Percentiles rank a stretch among this genome's conserved stretches.
Conservation (phyloP, 2,797 vertebrate genomes). For the Linurgus olivaceus region DNA sequence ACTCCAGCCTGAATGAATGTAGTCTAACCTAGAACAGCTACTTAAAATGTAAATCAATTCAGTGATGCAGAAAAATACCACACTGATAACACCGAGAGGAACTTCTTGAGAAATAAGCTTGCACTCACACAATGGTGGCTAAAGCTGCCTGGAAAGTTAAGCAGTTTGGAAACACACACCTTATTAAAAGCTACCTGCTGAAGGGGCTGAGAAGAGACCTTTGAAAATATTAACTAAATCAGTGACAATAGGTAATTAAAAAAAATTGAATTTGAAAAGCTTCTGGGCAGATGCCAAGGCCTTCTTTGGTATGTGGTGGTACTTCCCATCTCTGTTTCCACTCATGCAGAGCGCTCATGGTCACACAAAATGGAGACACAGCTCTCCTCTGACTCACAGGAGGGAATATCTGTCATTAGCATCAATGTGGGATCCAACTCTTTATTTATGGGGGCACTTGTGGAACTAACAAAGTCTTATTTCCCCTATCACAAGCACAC, state of each 20-base stretch:
- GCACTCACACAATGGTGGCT: conserved; percentile 47
- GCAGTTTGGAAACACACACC: neutral
- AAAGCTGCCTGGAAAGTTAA: conserved; percentile 37
- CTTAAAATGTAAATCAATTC: conserved; percentile 88
- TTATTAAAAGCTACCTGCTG: conserved; percentile 23
- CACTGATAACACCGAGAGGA: conserved; percentile 81
- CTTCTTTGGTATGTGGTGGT: neutral
- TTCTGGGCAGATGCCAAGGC: neutral
- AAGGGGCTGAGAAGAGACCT: neutral
- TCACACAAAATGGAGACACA: neutral
- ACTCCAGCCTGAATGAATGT: conserved; percentile 79
- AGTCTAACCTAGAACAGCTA: conserved; percentile 78
- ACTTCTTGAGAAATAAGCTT: conserved; percentile 74
- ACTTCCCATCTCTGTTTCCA: neutral
- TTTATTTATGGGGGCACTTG: neutral
- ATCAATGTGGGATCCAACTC: neutral
- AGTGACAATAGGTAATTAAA: neutral
- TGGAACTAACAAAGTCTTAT: neutral
- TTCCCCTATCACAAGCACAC: neutral
- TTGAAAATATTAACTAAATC: conserved; percentile 33
- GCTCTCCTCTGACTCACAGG: neutral
- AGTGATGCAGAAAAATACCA: conserved; percentile 87
- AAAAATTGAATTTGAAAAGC: neutral
- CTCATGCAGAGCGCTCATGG: neutral
- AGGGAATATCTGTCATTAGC: neutral